These are phyloP conservation scores for Eristalis pertinax DNA, from an alignment of 2,888 invertebrate species.

Conservation along the genomic window DNA sequence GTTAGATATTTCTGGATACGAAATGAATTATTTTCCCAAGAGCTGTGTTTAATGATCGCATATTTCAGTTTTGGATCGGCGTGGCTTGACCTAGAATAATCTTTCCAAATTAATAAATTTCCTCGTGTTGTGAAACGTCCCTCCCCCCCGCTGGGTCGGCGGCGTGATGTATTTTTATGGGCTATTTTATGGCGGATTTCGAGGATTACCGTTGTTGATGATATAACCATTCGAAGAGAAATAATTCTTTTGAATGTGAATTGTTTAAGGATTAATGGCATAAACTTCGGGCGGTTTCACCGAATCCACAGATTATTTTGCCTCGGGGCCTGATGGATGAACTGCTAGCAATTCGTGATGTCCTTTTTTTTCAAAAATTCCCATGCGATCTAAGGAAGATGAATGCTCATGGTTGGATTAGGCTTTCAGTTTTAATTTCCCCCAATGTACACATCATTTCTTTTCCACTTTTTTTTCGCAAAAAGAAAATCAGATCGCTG, in stretches of 20 bases:
- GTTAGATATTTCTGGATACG: not conserved
- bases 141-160: not conserved
- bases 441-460: not conserved
- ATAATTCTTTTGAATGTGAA: not conserved
- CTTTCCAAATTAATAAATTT: not conserved
- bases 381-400: not conserved
- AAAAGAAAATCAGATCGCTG: not conserved
- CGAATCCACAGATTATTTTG: not conserved
- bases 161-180: not conserved
- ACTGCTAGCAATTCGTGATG: too few relatives aligned
- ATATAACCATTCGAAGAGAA: not conserved
- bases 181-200: not conserved
- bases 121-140: not conserved
- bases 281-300: not conserved
- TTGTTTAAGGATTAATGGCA: not conserved
- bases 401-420: not conserved
- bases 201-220: constrained; percentile 1
- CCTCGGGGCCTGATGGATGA: not conserved
- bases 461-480: too few relatives aligned
- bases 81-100: not conserved
- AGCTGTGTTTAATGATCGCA: not conserved
- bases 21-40: not conserved
- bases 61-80: not conserved
- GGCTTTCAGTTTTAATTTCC: not conserved
- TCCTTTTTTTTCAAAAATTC: not conserved